Base-by-base conservation (phyloP, 1,140 invertebrate genomes). In the Drosophila hydei region DNA sequence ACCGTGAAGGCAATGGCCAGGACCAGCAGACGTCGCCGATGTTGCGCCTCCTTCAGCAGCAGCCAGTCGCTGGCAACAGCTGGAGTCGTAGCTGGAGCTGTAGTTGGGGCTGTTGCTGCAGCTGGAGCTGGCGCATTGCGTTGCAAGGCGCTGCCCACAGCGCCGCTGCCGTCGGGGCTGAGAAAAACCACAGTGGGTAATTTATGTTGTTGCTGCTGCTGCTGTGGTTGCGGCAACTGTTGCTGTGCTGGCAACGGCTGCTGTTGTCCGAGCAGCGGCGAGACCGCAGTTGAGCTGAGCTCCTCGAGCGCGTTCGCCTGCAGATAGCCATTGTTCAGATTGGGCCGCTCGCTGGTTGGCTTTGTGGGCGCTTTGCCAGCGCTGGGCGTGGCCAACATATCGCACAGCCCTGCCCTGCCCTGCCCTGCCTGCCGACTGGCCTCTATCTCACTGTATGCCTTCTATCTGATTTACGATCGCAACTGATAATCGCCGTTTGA, bases 1-100 rank as follows among this genome's bases (percentile, higher is more conserved):
- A 91, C 88, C 9, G 85, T 91, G 16, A 91, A 91, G 12, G 90
- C 88, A 9, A 89, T 76, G 36, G 90, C 90, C 77, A 91, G 70
- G 40, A 91, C 58, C 0, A 91, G 59, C 0, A 91, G 72, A 5
- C 90, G 80, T 0, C 90, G 81, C 9, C 90, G 73, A 16, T 89
- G 76, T 30, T 81, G 69, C 7, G 90, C 75, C 68, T 90, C 90
- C 73, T 90, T 91, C 0, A 91, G 68, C 42, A 91, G 40, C 52
- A 91, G 25, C 80, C 88, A 90, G 33, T 91, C 90, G 73, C 75
- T 91, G 65, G 42, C 68, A 16, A 56, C 68, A 43, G 59, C 16
- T 42, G 52, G 12, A 18, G 40, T 14, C 18, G 42, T 27, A 33
- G 9, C 18, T 38, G 55, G 18, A 40, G 33, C 38, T 30, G 38